A percentile compares a stretch with the other conserved stretches of the same genome.
These are phyloP conservation scores for Listronotus bonariensis DNA, from an alignment of 1,140 invertebrate species.

Conservation along the genomic window DNA sequence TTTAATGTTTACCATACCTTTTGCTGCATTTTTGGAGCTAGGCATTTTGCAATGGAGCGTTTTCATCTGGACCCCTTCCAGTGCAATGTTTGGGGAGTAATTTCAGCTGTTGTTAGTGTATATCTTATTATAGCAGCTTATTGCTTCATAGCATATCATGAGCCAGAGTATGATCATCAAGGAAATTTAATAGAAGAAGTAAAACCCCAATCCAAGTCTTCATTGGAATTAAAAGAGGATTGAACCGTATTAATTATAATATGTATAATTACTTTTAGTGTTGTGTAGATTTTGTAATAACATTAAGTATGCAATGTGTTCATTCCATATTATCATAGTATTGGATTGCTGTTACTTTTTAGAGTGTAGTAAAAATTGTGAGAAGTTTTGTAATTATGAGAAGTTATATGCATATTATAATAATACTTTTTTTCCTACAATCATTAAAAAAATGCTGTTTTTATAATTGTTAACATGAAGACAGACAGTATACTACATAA, in stretches of 20 bases:
- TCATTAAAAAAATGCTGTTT: no score
- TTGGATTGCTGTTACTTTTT: no score
- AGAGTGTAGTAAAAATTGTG: no score
- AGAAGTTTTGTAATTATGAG: no score
- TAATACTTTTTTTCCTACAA: no score
- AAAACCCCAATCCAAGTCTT: constrained; percentile 13
- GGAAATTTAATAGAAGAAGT: constrained; percentile 55
- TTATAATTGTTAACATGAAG: no score
- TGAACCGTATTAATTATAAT: constrained; percentile 21
- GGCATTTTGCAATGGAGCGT: constrained; percentile 65
- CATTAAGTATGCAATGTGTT: neutral
- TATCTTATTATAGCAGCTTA: constrained; percentile 79
- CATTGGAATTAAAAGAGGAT: constrained; percentile 38
- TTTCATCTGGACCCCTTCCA: constrained; percentile 65
- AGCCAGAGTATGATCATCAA: constrained; percentile 66
- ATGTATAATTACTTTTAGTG: no score
- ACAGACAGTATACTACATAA: no score
- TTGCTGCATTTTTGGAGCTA: constrained; percentile 73
- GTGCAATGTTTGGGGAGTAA: constrained; percentile 74
- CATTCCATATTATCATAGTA: no score
- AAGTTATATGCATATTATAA: no score
- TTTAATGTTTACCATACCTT: constrained; percentile 82
- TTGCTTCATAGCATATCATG: constrained; percentile 77
- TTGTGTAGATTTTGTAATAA: neutral
- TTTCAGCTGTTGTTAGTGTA: constrained; percentile 74